Evolutionary conservation across 2,113 vertebrate species (phyloP).

Genomic region (Actenoides lindsayi): DNA sequence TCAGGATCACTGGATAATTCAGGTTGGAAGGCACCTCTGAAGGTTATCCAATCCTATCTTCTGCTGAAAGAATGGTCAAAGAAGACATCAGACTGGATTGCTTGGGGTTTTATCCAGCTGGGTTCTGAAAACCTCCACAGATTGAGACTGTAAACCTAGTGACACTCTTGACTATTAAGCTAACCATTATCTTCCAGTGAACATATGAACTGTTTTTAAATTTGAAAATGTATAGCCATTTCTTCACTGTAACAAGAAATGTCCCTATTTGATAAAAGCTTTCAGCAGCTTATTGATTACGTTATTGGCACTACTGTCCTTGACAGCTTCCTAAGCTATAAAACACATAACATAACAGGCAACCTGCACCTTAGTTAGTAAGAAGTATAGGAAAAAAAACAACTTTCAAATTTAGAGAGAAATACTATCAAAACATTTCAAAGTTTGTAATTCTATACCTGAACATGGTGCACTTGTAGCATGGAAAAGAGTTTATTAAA

Average conservation of each 20-base stretch:
- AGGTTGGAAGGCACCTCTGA: not conserved
- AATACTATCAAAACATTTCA: not conserved
- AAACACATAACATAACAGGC: not conserved
- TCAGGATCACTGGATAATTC: not conserved
- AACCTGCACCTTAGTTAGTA: not conserved
- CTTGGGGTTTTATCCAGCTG: not conserved
- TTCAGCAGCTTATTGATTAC: not conserved
- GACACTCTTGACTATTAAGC: not conserved
- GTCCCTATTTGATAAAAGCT: not conserved
- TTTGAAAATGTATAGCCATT: not conserved
- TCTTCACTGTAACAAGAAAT: not conserved
- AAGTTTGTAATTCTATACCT: conserved; percentile 77
- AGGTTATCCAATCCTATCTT: not conserved
- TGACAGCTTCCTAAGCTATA: not conserved
- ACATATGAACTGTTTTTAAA: not conserved
- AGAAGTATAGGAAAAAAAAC: not conserved
- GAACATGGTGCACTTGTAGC: conserved; percentile 97
- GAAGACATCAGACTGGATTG: not conserved
- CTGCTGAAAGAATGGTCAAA: not conserved
- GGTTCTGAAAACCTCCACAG: not conserved
- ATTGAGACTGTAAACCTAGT: not conserved
- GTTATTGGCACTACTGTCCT: not conserved
- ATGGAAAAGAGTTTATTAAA: conserved; percentile 99
- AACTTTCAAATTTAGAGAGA: not conserved
- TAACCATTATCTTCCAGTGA: not conserved